phyloP scores from a whole-genome alignment of 2,113 vertebrate genomes.

The Hypomesus transpacificus region DNA sequence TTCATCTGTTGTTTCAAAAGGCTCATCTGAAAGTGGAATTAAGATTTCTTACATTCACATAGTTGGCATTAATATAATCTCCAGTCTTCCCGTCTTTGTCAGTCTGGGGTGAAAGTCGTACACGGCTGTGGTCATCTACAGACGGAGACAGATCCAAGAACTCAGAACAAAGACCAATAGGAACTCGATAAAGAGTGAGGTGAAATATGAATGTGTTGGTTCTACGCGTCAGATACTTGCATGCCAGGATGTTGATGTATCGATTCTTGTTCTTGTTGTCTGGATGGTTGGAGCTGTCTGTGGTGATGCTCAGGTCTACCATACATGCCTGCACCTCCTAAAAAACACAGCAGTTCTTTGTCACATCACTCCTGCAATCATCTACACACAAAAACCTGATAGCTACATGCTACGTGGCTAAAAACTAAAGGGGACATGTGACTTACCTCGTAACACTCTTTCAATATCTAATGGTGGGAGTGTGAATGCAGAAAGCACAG shows the following conservation, averaged over 20 bases:
- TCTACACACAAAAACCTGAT: slow-evolving; percentile 11
- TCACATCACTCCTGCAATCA: not conserved
- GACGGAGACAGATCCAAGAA: slow-evolving; percentile 36
- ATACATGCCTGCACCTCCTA: slow-evolving; percentile 91
- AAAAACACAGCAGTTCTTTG: slow-evolving; percentile 4
- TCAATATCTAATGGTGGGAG: slow-evolving; percentile 92
- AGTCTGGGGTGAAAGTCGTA: slow-evolving; percentile 78
- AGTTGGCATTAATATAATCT: slow-evolving; percentile 98
- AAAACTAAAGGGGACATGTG: slow-evolving; percentile 72
- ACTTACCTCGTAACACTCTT: slow-evolving; percentile 98
- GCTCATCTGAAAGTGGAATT: not conserved
- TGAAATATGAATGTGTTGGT: not conserved
- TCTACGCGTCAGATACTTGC: slow-evolving; percentile 70
- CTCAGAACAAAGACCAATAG: not conserved
- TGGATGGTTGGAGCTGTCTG: slow-evolving; percentile 87
- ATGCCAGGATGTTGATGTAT: slow-evolving; percentile 92
- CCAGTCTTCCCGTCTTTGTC: slow-evolving; percentile 82
- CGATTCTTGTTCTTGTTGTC: slow-evolving; percentile 95
- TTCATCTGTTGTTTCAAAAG: not conserved
- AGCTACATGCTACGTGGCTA: slow-evolving; percentile 65
- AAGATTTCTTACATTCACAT: slow-evolving; percentile 83
- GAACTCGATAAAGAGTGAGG: not conserved
- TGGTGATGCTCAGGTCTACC: slow-evolving; percentile 84
- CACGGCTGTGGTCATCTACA: slow-evolving; percentile 93
- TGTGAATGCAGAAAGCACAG: slow-evolving; percentile 87